phyloP scores from a whole-genome alignment of 1,140 invertebrate genomes.

The Apocrypta bakeri region DNA sequence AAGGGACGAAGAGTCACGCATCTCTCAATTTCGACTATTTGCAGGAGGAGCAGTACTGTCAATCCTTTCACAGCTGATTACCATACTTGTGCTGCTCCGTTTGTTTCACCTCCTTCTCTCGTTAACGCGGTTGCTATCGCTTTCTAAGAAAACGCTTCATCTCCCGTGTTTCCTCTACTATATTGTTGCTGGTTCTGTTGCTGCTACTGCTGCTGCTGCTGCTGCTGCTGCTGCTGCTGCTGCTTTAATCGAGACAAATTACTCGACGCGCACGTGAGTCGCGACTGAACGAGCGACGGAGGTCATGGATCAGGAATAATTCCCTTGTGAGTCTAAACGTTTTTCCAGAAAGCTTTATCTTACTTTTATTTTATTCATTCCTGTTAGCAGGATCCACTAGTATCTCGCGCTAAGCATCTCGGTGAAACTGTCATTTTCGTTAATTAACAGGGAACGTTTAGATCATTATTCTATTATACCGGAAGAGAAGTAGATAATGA shows the following conservation, averaged over 20 bases:
- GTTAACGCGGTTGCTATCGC: not conserved
- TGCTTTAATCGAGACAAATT: slow-evolving; percentile 65
- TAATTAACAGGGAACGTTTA: not conserved
- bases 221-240: no score
- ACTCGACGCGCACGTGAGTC: slow-evolving; percentile 57
- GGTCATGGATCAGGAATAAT: slow-evolving; percentile 48
- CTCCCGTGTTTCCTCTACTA: not conserved
- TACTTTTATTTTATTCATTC: slow-evolving; percentile 38
- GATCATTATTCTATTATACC: not conserved
- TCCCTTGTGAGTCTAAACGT: not conserved
- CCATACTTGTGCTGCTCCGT: slow-evolving; percentile 8
- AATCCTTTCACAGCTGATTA: slow-evolving; percentile 33
- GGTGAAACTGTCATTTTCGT: slow-evolving; percentile 17
- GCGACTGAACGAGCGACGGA: slow-evolving; percentile 54
- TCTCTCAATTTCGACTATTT: slow-evolving; percentile 12
- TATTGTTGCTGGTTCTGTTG: no score
- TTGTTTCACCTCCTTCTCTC: not conserved
- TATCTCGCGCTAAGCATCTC: not conserved
- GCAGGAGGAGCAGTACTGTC: not conserved
- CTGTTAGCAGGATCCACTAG: slow-evolving; percentile 27
- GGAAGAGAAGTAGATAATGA: not conserved
- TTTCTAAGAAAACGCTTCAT: not conserved
- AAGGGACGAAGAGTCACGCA: not conserved
- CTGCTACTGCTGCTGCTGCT: no score
- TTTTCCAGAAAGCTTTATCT: slow-evolving; percentile 14